Base-by-base conservation (phyloP, 2,113 vertebrate genomes). In the Hippocampus barbouri region DNA sequence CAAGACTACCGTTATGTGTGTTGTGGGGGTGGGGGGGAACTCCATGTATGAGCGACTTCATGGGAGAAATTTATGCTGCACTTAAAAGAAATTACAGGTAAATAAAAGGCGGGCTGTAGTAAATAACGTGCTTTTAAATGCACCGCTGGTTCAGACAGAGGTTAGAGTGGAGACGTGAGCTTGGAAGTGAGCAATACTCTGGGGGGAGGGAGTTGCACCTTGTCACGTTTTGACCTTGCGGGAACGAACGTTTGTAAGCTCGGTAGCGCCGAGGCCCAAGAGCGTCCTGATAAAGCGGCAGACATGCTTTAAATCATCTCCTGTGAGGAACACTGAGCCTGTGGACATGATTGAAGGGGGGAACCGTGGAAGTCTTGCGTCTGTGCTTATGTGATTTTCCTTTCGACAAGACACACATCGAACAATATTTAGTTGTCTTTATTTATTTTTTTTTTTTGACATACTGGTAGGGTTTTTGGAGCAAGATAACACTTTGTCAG, bases 21-120 rank as follows among this genome's bases (percentile, higher is more conserved):
- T 57, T 56, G 54, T 25, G 54, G 8, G n/a, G 0, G 51, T n/a
- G 5, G 53, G n/a, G 56, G 56, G 57, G n/a, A 5, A 5, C 11
- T 11, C 23, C 27, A 16, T 27, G 57, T 16, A 30, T 14, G 14
- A 59, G 23, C 12, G 12, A 59, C 25, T 59, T 59, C 57, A 5
- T 25, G 25, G 12, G 4, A 60, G 57, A 61, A 34, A 61, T 61
- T 61, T 61, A 61, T 61, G 27, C 59, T 34, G 59, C 59, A 61
- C 59, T 61, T 61, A 61, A 61, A 61, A 61, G 59, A 61, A 34
- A 61, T 61, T 61, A 34, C 59, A 61, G 20, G 59, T 61, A 61
- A 61, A 61, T 61, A 61, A 61, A 61, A 34, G 8, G 59, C 59
- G 18, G 59, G 59, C 59, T 30, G 59, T 16, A 61, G 59, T 61